Base-by-base conservation (phyloP, 2,888 invertebrate genomes). In the Sisyra terminalis region DNA sequence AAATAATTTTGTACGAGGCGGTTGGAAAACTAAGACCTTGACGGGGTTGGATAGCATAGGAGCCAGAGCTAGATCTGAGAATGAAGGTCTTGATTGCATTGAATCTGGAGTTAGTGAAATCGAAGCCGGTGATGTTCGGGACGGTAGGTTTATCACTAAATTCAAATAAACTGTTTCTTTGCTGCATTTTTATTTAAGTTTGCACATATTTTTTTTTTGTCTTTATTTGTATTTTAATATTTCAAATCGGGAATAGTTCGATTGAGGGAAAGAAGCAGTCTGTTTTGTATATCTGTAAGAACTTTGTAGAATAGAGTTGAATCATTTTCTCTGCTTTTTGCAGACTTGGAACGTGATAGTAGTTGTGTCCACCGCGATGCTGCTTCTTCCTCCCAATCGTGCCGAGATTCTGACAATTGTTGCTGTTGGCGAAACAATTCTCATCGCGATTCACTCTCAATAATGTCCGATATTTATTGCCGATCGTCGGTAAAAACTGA, bases 71-170 rank as follows among this genome's bases (percentile, higher is more conserved):
- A 75, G 89, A 49, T 93, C 92, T 24, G 93, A 93, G 66, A 85
- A 87, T 59, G 92, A 89, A 63, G 89, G 89, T 1, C 73, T 93
- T 38, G 92, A 93, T 65, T 77, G 75, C 24, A 75, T 88, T 58
- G 81, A 78, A 47, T 78, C 77, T 59, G 89, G 86, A 35, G 71
- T 86, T 42, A 84, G 80, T 32, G 93, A 93, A 67, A 90, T 94
- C 49, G 90, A 93, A 67, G 93, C 92, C 24, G 89, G 89, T 7
- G 90, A 92, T 64, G 71, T 93, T 49, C 71, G 88, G 61, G 89
- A 90, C 64, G 90, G 89, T 90, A 69, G 67, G 67, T 60, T 40
- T 29, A 11, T 4, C 3, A 15, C 13, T 14, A 29, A 32, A 29
- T 9, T 13, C 4, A 32, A 32, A n/a, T 13, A n/a, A 13, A 32